These are phyloP conservation scores for Popillia japonica DNA, from an alignment of 1,140 invertebrate species.

Conservation along the genomic window DNA sequence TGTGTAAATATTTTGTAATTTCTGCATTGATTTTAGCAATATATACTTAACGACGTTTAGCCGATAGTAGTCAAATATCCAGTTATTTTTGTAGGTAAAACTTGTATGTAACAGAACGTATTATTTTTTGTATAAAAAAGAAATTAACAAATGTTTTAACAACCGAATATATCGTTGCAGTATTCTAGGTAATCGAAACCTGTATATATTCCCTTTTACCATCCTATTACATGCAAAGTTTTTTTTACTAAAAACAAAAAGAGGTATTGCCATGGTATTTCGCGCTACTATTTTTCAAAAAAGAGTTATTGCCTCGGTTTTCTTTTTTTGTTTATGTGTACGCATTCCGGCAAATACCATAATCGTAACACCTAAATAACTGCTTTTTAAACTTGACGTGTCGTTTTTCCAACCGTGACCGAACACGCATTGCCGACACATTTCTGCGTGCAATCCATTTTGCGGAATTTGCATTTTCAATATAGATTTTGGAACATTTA, in stretches of 20 bases:
- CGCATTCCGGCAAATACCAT: conserved; percentile 14
- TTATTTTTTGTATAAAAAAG: no score
- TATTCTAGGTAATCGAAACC: no score
- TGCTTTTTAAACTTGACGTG: conserved; percentile 13
- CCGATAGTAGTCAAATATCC: no score
- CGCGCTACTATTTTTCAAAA: background rate
- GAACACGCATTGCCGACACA: background rate
- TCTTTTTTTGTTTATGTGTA: background rate
- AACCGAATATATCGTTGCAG: no score
- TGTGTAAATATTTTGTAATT: no score
- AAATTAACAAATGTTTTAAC: no score
- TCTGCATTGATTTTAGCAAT: no score
- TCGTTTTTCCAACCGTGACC: background rate
- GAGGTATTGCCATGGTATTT: background rate
- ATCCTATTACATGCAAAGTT: no score
- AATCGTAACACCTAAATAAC: conserved; percentile 19
- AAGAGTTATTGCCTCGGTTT: background rate
- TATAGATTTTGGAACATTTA: conserved; percentile 25
- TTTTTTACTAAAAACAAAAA: background rate
- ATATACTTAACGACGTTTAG: no score
- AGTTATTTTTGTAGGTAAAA: no score
- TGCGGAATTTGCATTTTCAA: conserved; percentile 26
- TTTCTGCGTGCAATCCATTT: conserved; percentile 17
- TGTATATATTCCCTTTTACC: no score
- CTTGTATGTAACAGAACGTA: no score